Conservation (phyloP, 2,797 vertebrate genomes). For the Eurystomus glaucurus region DNA sequence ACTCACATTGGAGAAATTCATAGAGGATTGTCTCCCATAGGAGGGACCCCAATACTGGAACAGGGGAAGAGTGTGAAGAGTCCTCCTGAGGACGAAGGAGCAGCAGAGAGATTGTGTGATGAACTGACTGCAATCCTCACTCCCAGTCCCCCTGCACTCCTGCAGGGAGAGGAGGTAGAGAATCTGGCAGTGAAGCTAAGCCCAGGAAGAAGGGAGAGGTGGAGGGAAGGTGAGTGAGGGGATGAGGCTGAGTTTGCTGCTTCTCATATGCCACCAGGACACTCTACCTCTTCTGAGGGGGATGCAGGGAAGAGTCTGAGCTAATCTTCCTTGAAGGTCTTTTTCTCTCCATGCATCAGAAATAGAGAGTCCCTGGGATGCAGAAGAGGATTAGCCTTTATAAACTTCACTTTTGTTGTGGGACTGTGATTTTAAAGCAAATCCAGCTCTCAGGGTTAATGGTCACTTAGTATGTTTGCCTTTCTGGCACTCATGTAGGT, state of each 20-base stretch:
- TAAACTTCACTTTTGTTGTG: neutral
- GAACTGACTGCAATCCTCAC: too few relatives aligned
- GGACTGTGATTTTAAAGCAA: neutral
- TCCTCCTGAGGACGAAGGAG: too few relatives aligned
- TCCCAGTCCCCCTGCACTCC: too few relatives aligned
- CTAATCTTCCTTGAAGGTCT: neutral
- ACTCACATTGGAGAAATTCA: too few relatives aligned
- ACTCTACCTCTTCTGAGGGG: neutral
- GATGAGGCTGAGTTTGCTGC: neutral
- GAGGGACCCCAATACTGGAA: too few relatives aligned
- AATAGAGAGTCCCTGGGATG: neutral
- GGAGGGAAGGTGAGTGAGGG: too few relatives aligned
- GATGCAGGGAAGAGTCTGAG: neutral
- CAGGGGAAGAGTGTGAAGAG: too few relatives aligned
- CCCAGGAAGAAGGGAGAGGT: too few relatives aligned
- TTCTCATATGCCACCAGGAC: accelerated
- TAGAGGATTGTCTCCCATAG: too few relatives aligned
- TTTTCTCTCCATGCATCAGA: neutral
- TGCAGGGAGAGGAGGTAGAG: too few relatives aligned
- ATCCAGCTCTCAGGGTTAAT: neutral
- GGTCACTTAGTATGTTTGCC: neutral
- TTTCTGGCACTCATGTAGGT: neutral
- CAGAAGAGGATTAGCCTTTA: neutral
- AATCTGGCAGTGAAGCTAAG: too few relatives aligned
- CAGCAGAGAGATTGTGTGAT: too few relatives aligned